A percentile compares a stretch with the other conserved stretches of the same genome.
These are phyloP conservation scores for Sialis lutaria DNA, from an alignment of 2,888 invertebrate genomes.

Conservation along the genomic window DNA sequence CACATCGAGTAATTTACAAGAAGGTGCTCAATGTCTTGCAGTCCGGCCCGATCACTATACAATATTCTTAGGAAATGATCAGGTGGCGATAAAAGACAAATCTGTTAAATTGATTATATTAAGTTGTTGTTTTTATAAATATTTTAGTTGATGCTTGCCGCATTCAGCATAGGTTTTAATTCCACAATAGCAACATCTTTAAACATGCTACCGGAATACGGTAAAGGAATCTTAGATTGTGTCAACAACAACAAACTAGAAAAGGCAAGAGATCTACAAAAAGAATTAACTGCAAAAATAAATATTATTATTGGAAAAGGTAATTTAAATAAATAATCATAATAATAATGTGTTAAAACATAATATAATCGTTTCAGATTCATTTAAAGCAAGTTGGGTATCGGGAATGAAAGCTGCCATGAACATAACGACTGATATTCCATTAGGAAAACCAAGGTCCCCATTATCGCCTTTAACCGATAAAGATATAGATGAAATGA, in stretches of 20 bases:
- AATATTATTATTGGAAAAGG: conserved; percentile 24
- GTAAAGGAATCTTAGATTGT: conserved; percentile 34
- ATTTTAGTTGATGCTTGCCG: conserved; percentile 45
- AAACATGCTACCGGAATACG: conserved; percentile 44
- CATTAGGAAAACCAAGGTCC: conserved; percentile 40
- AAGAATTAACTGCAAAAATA: conserved; percentile 21
- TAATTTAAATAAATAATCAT: conserved; percentile 10
- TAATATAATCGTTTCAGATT: not conserved
- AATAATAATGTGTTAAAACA: too few species aligned
- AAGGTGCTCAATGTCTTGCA: conserved; percentile 41
- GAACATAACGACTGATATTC: conserved; percentile 37
- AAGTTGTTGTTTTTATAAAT: not conserved
- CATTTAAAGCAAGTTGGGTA: conserved; percentile 41
- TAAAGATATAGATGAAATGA: conserved; percentile 1
- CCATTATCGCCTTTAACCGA: conserved; percentile 33
- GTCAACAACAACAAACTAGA: conserved; percentile 27
- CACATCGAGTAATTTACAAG: conserved; percentile 53
- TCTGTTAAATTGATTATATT: too few species aligned
- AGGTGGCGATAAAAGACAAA: conserved; percentile 25
- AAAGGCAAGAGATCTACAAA: conserved; percentile 33
- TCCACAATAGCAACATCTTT: conserved; percentile 54
- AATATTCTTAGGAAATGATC: conserved; percentile 51
- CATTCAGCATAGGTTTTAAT: conserved; percentile 47
- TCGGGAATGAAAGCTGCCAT: conserved; percentile 53
- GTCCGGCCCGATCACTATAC: conserved; percentile 31